These are phyloP conservation scores for Melanostoma scalare DNA, from an alignment of 2,888 invertebrate species.

Conservation along the genomic window DNA sequence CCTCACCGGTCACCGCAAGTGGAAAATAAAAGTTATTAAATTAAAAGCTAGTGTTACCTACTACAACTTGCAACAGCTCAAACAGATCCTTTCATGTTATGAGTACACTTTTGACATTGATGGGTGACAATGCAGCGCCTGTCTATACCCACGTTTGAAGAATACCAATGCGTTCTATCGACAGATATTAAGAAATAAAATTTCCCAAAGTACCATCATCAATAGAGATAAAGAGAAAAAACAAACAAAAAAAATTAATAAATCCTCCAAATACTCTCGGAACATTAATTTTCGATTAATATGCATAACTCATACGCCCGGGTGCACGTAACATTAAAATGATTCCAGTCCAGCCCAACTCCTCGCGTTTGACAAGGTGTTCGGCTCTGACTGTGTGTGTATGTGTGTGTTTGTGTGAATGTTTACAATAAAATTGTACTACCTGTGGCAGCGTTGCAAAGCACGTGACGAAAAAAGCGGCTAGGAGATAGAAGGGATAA, in stretches of 20 bases:
- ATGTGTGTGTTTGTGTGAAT: constrained; percentile 15
- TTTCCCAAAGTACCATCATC: background rate
- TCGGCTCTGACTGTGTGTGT: background rate
- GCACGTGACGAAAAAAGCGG: constrained; percentile 60
- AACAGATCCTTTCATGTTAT: constrained; percentile 51
- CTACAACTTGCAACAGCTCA: constrained; percentile 18
- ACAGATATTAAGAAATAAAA: constrained; percentile 26
- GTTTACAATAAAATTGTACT: constrained; percentile 44
- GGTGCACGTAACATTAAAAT: constrained; percentile 54
- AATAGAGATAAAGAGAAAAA: constrained; percentile 6
- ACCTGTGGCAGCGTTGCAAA: constrained; percentile 61
- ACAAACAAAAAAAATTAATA: background rate
- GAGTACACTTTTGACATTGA: constrained; percentile 39
- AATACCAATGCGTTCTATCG: constrained; percentile 49
- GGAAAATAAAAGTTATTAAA: constrained; percentile 22
- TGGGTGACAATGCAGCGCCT: constrained; percentile 48
- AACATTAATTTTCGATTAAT: constrained; percentile 66
- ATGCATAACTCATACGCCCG: constrained; percentile 73
- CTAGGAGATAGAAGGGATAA: constrained; percentile 40
- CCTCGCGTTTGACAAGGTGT: constrained; percentile 11
- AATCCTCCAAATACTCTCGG: constrained; percentile 6
- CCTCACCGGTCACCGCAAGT: constrained; percentile 38
- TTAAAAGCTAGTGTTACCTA: constrained; percentile 1
- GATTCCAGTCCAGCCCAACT: constrained; percentile 42
- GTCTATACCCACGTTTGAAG: constrained; percentile 2